These are phyloP conservation scores for Aphelocoma coerulescens DNA, from an alignment of 2,113 vertebrate species.

Conservation along the genomic window DNA sequence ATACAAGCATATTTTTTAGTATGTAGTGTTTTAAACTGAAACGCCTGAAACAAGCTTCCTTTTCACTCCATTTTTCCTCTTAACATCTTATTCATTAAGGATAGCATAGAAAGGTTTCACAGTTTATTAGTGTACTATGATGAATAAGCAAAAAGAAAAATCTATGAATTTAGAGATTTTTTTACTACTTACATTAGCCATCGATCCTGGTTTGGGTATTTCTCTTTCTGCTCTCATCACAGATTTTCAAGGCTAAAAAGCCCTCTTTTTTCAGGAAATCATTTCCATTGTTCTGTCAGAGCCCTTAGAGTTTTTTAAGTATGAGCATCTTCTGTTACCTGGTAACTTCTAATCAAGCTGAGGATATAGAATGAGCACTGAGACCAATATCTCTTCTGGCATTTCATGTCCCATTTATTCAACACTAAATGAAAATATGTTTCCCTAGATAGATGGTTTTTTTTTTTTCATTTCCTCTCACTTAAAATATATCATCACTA, in stretches of 20 bases:
- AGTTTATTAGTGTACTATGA: neutral
- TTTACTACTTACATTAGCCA: neutral
- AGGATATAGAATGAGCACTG: neutral
- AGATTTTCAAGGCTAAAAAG: neutral
- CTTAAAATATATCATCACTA: neutral
- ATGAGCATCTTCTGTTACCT: neutral
- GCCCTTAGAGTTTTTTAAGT: neutral
- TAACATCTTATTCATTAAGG: neutral
- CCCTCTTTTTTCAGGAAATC: neutral
- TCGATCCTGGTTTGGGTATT: neutral
- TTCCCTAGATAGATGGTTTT: neutral
- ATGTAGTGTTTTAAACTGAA: neutral
- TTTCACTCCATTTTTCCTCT: neutral
- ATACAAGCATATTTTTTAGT: neutral
- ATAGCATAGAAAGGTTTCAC: neutral
- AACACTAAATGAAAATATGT: neutral
- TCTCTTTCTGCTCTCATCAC: neutral
- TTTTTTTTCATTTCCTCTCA: slow-evolving; percentile 29
- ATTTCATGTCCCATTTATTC: slow-evolving; percentile 3
- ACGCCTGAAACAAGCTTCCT: neutral
- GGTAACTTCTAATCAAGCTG: neutral
- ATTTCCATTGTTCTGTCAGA: neutral
- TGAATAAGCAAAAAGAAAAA: neutral
- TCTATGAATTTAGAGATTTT: neutral
- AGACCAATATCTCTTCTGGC: neutral